These are phyloP conservation scores for Cynodonichthys magdalenae DNA, from an alignment of 2,797 vertebrate genomes.

Conservation along the genomic window DNA sequence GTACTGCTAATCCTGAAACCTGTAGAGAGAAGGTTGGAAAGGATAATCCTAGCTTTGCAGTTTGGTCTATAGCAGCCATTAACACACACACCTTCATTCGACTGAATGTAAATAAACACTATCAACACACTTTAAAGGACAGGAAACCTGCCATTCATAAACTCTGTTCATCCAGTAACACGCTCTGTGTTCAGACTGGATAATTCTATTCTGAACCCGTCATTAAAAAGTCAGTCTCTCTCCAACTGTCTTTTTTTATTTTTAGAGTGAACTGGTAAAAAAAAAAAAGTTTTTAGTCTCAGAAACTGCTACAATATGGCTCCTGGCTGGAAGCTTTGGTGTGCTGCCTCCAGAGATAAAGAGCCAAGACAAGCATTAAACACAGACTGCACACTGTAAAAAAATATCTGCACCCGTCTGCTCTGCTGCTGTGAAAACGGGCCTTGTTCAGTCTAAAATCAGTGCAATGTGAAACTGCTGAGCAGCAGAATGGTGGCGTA, in stretches of 20 bases:
- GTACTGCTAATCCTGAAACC: constrained; percentile 66
- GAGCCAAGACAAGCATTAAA: constrained; percentile 28
- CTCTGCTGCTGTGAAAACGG: constrained; percentile 8
- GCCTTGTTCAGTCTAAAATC: constrained; percentile 33
- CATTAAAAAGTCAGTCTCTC: not conserved
- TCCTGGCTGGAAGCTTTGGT: constrained; percentile 18
- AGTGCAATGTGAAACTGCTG: constrained; percentile 31
- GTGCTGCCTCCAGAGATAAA: constrained; percentile 20
- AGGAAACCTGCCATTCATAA: no score
- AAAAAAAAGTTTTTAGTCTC: constrained; percentile 13
- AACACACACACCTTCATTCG: constrained; percentile 18
- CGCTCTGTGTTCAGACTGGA: no score
- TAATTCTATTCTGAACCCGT: constrained; percentile 2
- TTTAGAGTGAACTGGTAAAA: constrained; percentile 2
- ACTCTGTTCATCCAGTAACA: not conserved
- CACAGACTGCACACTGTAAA: constrained; percentile 27
- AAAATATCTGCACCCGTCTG: constrained; percentile 10
- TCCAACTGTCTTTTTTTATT: not conserved
- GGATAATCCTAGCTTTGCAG: constrained; percentile 65
- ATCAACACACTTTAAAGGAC: not conserved
- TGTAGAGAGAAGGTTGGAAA: constrained; percentile 68
- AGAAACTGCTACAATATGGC: constrained; percentile 11
- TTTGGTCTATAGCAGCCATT: constrained; percentile 50
- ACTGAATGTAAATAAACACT: constrained; percentile 15
- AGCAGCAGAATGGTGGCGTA: constrained; percentile 34